Conservation (phyloP, 2,113 vertebrate genomes). For the Campylomormyrus tamandua region DNA sequence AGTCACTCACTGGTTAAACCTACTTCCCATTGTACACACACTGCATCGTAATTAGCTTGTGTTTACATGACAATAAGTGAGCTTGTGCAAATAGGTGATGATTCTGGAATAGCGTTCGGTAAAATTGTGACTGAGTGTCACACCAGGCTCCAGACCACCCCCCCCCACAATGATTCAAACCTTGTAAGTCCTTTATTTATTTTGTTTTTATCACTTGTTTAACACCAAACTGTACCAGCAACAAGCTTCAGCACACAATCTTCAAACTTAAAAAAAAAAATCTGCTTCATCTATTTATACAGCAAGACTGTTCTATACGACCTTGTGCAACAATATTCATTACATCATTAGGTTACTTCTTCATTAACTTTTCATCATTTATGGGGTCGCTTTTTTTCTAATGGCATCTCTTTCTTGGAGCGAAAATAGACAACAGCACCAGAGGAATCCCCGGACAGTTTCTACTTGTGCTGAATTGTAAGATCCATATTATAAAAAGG, state of each 20-base stretch:
- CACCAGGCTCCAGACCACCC: neutral
- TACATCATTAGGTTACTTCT: conserved; percentile 75
- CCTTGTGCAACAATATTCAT: conserved; percentile 69
- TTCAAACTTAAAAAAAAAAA: neutral
- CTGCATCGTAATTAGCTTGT: neutral
- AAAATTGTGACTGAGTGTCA: neutral
- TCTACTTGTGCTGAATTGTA: neutral
- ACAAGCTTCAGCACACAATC: neutral
- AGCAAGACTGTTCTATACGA: conserved; percentile 49
- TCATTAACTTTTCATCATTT: conserved; percentile 77
- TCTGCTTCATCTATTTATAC: neutral
- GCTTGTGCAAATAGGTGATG: neutral
- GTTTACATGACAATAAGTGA: neutral
- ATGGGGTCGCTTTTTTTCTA: conserved; percentile 51
- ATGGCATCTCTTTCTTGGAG: conserved; percentile 42
- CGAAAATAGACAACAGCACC: neutral
- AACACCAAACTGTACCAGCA: neutral
- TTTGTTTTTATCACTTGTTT: neutral
- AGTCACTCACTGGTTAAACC: neutral
- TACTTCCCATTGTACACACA: neutral
- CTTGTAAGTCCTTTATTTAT: neutral
- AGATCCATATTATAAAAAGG: neutral
- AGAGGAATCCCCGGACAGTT: neutral
- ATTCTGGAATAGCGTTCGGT: neutral
- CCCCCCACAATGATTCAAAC: neutral